phyloP scores from a whole-genome alignment of 2,888 invertebrate genomes.

The Thumatha senex region DNA sequence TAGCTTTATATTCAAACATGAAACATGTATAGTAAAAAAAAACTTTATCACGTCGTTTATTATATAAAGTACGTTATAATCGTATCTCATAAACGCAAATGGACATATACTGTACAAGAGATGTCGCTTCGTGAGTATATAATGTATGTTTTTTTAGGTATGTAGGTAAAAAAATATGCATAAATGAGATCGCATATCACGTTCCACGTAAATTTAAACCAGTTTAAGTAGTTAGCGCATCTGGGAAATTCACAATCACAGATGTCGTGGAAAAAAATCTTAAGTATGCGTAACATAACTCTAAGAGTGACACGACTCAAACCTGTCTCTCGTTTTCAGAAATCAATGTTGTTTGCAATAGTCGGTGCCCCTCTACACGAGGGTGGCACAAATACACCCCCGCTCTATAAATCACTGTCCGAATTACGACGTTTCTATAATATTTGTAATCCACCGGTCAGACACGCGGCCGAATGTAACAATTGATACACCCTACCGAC shows the following conservation, averaged over 20 bases:
- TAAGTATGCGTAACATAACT: conserved; percentile 23
- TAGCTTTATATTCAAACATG: conserved; percentile 39
- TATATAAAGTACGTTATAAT: too few relatives aligned
- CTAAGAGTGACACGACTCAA: conserved; percentile 51
- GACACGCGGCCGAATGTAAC: conserved; percentile 61
- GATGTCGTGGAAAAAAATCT: conserved; percentile 24
- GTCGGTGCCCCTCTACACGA: conserved; percentile 58
- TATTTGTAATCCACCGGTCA: conserved; percentile 66
- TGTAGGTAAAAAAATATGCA: conserved; percentile 29
- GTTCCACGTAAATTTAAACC: conserved; percentile 16
- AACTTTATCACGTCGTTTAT: conserved; percentile 12
- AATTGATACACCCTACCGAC: conserved; percentile 58
- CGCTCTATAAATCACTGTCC: conserved; percentile 82
- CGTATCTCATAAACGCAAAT: conserved; percentile 33
- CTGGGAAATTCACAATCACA: conserved; percentile 28
- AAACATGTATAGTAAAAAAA: conserved; percentile 36
- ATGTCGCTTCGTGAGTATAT: conserved; percentile 23
- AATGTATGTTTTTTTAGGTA: conserved; percentile 21
- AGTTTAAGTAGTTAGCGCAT: conserved; percentile 11
- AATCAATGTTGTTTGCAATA: conserved; percentile 78
- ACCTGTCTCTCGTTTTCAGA: conserved; percentile 70
- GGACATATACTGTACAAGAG: conserved; percentile 21
- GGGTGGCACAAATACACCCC: conserved; percentile 78
- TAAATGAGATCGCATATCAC: conserved; percentile 14
- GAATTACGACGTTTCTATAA: conserved; percentile 79